phyloP scores from a whole-genome alignment of 2,113 vertebrate species.

The Nothoprocta perdicaria region DNA sequence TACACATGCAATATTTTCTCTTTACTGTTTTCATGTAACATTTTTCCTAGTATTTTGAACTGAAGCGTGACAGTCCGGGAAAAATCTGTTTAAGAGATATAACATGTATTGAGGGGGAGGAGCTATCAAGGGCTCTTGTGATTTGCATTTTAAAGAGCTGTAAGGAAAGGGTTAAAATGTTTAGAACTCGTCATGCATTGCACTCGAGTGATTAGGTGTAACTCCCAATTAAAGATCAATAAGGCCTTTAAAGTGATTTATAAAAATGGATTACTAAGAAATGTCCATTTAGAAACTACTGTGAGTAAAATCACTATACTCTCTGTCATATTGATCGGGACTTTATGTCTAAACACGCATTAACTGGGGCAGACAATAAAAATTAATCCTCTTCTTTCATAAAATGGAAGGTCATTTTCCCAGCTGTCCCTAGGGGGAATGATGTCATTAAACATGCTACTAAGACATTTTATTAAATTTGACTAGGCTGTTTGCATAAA shows the following conservation, averaged over 20 bases:
- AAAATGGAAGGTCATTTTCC: slow-evolving; percentile 74
- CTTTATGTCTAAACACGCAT: slow-evolving; percentile 74
- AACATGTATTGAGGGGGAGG: not conserved
- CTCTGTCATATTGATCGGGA: slow-evolving; percentile 75
- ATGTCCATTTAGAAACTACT: slow-evolving; percentile 79
- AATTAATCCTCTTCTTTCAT: slow-evolving; percentile 74
- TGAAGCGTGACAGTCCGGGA: not conserved
- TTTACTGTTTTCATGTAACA: not conserved
- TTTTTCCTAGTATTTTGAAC: not conserved
- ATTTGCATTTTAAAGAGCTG: slow-evolving; percentile 16
- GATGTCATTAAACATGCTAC: slow-evolving; percentile 77
- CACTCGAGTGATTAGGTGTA: slow-evolving; percentile 74
- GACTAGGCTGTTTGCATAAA: slow-evolving; percentile 75
- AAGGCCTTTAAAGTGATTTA: slow-evolving; percentile 84
- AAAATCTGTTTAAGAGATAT: not conserved
- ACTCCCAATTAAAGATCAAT: slow-evolving; percentile 85
- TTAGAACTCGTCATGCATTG: slow-evolving; percentile 15
- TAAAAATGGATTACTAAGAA: slow-evolving; percentile 82
- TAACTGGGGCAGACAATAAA: slow-evolving; percentile 76
- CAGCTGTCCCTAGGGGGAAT: slow-evolving; percentile 69
- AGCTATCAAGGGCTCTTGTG: not conserved
- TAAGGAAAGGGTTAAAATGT: slow-evolving; percentile 54
- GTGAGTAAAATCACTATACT: slow-evolving; percentile 77
- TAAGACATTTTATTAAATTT: slow-evolving; percentile 76
- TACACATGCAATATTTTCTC: not conserved